Base-by-base conservation (phyloP, 2,113 vertebrate genomes). In the Apteryx mantelli region DNA sequence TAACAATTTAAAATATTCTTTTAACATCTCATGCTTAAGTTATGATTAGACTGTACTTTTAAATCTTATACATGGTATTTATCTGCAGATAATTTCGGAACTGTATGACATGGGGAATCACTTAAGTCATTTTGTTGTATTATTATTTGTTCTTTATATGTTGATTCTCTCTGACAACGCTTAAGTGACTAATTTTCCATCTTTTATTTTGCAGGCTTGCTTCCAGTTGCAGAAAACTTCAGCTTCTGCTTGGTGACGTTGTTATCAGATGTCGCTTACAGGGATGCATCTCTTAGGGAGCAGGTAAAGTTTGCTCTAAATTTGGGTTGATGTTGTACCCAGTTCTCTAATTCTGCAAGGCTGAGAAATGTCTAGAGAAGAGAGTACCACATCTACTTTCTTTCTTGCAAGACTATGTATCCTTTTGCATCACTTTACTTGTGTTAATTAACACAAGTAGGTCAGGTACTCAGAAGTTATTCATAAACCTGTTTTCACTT, bases 211-310 rank as follows among this genome's bases (percentile, higher is more conserved):
- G 17, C 95, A 99, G 99, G 99, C 15, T 91, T 96, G 9, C 99
- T 99, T 91, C 99, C 99, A 10, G 98, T 99, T 25, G 99, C 99
- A 64, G 99, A 99, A 98, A 99, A 98, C 96, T 99, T 99, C 98
- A 99, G 98, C 96, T 99, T 99, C 94, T 98, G 98, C 97, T 97
- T 99, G 22, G 99, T 99, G 13, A 99, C 99, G 0, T 92, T 99
- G 84, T 97, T 99, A 5, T 99, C 98, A 6, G 99, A 99, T 1
- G 99, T 99, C 4, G 99, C 99, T 32, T 99, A 99, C 80, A 98
- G 98, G 52, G 99, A 99, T 95, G 98, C 98, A 3, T 96, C 97
- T 48, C 96, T 99, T 58, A 98, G 99, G 77, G 98, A 98, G 71
- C 98, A 99, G 99, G 99, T 99, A 83, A 96, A 94, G 88, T 86